These are phyloP conservation scores for Orthosia gracilis DNA, from an alignment of 2,888 invertebrate species.

Conservation along the genomic window DNA sequence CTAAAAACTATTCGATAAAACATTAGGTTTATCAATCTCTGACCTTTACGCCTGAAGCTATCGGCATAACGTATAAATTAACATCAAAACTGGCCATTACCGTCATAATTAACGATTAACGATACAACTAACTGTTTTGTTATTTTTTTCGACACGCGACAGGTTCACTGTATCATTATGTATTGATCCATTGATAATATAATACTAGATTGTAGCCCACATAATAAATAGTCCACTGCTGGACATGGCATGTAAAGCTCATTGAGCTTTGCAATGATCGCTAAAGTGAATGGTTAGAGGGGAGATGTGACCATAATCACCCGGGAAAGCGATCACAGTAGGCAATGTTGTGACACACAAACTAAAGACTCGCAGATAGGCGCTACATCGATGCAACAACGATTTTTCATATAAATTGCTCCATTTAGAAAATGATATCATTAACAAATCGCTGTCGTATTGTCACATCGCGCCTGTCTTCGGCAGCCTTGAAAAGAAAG, in stretches of 20 bases:
- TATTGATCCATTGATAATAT: conserved; percentile 33
- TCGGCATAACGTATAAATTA: conserved; percentile 45
- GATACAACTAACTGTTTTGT: conserved; percentile 46
- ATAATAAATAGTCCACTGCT: neutral
- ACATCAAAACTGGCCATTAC: conserved; percentile 52
- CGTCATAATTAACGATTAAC: conserved; percentile 58
- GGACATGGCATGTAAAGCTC: neutral
- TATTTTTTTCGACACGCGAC: conserved; percentile 56
- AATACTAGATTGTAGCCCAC: neutral
- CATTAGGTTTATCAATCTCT: conserved; percentile 47
- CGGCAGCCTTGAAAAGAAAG: no score
- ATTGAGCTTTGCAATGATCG: neutral
- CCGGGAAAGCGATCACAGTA: neutral
- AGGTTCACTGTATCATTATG: conserved; percentile 23
- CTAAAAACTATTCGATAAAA: conserved; percentile 38
- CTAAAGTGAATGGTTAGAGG: neutral
- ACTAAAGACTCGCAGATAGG: neutral
- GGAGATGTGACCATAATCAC: neutral
- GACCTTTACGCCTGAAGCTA: conserved; percentile 47
- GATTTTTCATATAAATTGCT: neutral
- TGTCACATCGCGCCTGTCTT: neutral
- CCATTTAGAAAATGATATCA: neutral
- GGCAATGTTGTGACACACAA: neutral
- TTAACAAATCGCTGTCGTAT: neutral
- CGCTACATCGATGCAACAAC: no score